Base-by-base conservation (phyloP, 2,113 vertebrate genomes). In the Sander lucioperca region DNA sequence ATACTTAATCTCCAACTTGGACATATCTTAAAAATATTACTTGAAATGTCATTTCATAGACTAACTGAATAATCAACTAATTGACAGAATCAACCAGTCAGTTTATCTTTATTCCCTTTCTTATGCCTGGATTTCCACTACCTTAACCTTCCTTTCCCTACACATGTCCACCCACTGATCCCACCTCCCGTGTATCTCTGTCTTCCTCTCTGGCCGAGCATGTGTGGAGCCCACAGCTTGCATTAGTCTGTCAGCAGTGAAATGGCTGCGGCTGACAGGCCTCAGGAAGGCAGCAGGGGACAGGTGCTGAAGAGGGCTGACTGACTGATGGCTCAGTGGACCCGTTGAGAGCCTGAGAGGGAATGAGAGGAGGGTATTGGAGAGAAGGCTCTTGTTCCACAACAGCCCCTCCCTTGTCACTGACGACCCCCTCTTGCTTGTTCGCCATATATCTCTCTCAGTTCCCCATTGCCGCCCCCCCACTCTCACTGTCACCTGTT, bases 261-360 rank as follows among this genome's bases (percentile, higher is more conserved):
- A 85, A 86, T 88, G 74, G 69, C 75, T 5, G 73, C 0, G 72
- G 71, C 1, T 89, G 91, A 92, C 83, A 58, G 86, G 83, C 86
- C 74, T 86, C 91, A 92, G 90, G 91, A 93, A 92, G 89, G 91
- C 90, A 63, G 81, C 62, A 18, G 89, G 71, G 56, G 92, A 91
- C 90, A 91, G 91, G 91, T 91, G 93, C 79, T 77, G 86, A 86
- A 80, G 86, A 86, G 85, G 80, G 77, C 89, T 14, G 81, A 19
- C 84, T 92, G 88, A 90, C 87, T 91, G 90, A 93, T 87, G 86
- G 88, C 91, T 87, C 85, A 80, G 91, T 66, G 23, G 87, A 92
- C 91, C 75, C 66, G 45, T 18, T 25, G 82, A 86, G 91, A 76
- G 83, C 73, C 63, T 57, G 71, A 73, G 77, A 86, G 77, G 83